A percentile compares a stretch with the other conserved stretches of the same genome.
Conservation (phyloP, 2,888 invertebrate genomes). For the Orchesellides sinensis region DNA sequence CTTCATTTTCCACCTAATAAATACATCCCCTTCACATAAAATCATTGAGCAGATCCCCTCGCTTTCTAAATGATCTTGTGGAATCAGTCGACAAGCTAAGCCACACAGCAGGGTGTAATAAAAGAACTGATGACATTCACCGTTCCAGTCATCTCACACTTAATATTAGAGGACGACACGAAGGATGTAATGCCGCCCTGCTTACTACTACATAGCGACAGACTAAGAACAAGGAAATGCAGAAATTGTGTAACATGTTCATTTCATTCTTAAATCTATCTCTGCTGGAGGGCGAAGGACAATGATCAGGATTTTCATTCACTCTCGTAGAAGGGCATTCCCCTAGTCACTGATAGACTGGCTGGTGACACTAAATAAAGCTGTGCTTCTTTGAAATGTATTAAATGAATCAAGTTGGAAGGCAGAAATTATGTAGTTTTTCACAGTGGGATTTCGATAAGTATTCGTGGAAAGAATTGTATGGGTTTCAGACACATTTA, state of each 20-base stretch:
- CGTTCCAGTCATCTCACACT: constrained; percentile 38
- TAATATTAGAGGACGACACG: constrained; percentile 38
- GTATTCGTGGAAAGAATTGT: not conserved
- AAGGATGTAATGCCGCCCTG: not conserved
- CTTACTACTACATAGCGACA: not conserved
- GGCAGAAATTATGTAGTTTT: not conserved
- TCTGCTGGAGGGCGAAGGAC: constrained; percentile 20
- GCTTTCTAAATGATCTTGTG: constrained; percentile 43
- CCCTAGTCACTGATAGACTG: constrained; percentile 32
- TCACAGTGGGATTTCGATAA: not conserved
- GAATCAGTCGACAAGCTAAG: constrained; percentile 59
- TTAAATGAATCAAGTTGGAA: not conserved
- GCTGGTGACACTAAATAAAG: constrained; percentile 13
- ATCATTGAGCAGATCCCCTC: constrained; percentile 30
- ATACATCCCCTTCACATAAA: constrained; percentile 52
- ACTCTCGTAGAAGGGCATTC: constrained; percentile 36
- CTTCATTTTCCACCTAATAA: constrained; percentile 65
- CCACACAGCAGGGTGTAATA: constrained; percentile 52
- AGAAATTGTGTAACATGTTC: not conserved
- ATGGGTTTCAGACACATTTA: not conserved
- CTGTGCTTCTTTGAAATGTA: not conserved
- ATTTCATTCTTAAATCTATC: not conserved
- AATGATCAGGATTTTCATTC: constrained; percentile 43
- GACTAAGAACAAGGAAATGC: not conserved
- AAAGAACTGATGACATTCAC: constrained; percentile 54